phyloP scores from a whole-genome alignment of 2,888 invertebrate species.

The Hypomecis punctinalis region DNA sequence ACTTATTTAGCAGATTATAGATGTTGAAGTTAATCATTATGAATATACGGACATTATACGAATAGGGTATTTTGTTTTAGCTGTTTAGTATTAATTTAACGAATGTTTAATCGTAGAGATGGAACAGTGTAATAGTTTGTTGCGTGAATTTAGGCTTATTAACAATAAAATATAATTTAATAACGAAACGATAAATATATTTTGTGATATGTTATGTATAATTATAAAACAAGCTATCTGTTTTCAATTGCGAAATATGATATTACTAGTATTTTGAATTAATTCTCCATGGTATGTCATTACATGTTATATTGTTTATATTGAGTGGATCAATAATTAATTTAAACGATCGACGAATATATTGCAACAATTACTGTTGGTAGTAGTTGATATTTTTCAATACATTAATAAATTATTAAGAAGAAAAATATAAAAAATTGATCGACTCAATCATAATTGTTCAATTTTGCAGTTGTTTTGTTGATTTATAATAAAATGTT shows the following conservation, averaged over 20 bases:
- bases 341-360: background rate
- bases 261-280: constrained; percentile 28
- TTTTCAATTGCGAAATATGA: constrained; percentile 23
- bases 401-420: background rate
- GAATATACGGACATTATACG: constrained; percentile 36
- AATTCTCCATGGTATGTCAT: constrained; percentile 54
- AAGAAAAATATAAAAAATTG: constrained; percentile 25
- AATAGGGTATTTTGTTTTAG: constrained; percentile 33
- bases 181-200: constrained; percentile 14
- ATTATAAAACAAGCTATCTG: constrained; percentile 10
- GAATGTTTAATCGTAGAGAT: constrained; percentile 20
- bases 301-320: constrained; percentile 4
- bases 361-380: background rate
- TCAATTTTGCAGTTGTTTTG: constrained; percentile 40
- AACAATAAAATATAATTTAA: constrained; percentile 9
- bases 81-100: constrained; percentile 28
- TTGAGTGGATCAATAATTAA: constrained; percentile 44
- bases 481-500: constrained; percentile 64
- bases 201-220: constrained; percentile 20
- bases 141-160: constrained; percentile 24
- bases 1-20: constrained; percentile 72
- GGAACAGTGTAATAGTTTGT: constrained; percentile 38
- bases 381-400: background rate
- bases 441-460: constrained; percentile 43
- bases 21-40: constrained; percentile 54